phyloP scores from a whole-genome alignment of 1,140 invertebrate species.

The Heterodera schachtii region DNA sequence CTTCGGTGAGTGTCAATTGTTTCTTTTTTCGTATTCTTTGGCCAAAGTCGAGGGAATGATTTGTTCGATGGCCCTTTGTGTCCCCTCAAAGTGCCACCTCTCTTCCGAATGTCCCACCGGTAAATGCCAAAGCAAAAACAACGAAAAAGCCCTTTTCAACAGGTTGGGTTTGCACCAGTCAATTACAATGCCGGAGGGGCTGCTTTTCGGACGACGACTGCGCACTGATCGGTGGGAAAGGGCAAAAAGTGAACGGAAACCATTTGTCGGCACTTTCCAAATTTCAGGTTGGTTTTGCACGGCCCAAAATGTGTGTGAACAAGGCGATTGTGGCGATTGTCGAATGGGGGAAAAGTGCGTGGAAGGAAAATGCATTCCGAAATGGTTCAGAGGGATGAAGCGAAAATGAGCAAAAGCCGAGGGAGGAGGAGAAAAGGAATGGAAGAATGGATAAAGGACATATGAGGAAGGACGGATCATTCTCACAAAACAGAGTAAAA shows the following conservation, averaged over 20 bases:
- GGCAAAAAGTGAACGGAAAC: not conserved
- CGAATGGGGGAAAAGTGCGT: constrained; percentile 5
- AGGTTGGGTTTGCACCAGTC: not conserved
- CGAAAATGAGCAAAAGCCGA: not conserved
- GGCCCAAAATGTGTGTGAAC: not conserved
- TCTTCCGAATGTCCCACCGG: not conserved
- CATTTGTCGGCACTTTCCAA: not conserved
- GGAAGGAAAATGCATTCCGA: constrained; percentile 1
- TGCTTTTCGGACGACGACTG: not conserved
- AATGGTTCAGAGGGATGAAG: not conserved
- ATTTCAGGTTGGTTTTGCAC: constrained; percentile 1
- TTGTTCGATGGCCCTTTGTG: not conserved
- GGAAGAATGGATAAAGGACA: too few species aligned
- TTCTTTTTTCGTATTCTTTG: too few species aligned
- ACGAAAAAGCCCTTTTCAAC: not conserved
- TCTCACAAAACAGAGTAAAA: too few species aligned
- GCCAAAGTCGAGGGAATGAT: not conserved
- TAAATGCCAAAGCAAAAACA: not conserved
- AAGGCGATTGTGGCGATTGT: constrained; percentile 15
- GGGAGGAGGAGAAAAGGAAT: too few species aligned
- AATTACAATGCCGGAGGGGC: not conserved
- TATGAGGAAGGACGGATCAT: too few species aligned
- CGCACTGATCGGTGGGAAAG: not conserved
- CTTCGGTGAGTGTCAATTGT: too few species aligned
- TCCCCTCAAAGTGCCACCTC: not conserved